A percentile compares a stretch with the other conserved stretches of the same genome.
Evolutionary conservation across 1,140 invertebrate species (phyloP).

Genomic region (Copidosoma floridanum): DNA sequence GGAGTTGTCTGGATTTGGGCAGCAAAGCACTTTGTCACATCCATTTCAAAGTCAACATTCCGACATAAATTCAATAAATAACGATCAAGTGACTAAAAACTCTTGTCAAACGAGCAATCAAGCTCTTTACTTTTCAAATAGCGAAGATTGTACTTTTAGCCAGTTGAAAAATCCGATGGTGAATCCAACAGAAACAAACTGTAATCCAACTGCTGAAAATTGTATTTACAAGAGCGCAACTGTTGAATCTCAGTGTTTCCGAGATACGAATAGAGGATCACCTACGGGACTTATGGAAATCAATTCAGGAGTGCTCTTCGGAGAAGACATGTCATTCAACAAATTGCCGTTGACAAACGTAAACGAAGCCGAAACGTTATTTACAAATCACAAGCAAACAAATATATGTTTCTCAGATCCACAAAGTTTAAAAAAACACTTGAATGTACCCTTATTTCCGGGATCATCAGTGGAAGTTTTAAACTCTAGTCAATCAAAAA

Average conservation of each 20-base stretch:
- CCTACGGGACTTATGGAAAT: too few species aligned
- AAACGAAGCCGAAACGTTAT: too few species aligned
- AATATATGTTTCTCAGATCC: too few species aligned
- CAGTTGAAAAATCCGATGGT: background rate
- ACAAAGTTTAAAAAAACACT: too few species aligned
- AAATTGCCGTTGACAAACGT: too few species aligned
- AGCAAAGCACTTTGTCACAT: constrained; percentile 15
- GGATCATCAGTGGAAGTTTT: too few species aligned
- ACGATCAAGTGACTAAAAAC: background rate
- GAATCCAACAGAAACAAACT: background rate
- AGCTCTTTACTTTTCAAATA: constrained; percentile 7
- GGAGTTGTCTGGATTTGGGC: constrained; percentile 5
- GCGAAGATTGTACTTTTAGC: too few species aligned
- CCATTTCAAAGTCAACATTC: constrained; percentile 18
- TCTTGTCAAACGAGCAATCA: constrained; percentile 20
- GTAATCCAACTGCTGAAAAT: background rate
- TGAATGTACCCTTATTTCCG: too few species aligned
- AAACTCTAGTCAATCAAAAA: constrained; percentile 2
- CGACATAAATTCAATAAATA: background rate
- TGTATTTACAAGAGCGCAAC: background rate
- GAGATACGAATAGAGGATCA: background rate
- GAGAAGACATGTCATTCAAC: too few species aligned
- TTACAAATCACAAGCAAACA: too few species aligned
- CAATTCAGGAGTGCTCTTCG: too few species aligned
- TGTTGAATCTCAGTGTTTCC: background rate